Evolutionary conservation across 2,888 invertebrate genomes (phyloP).

Genomic region (Macrophya annulata): DNA sequence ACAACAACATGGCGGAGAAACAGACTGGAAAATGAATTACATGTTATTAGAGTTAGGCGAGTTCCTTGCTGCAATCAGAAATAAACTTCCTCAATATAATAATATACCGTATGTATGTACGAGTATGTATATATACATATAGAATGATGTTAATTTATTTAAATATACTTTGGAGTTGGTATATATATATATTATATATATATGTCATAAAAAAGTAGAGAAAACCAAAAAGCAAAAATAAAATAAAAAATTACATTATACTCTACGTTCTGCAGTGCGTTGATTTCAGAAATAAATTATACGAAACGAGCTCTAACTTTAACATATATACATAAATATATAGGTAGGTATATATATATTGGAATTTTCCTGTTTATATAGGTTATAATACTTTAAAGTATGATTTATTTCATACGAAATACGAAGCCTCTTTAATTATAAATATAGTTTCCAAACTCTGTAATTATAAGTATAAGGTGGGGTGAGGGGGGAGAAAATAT

Average conservation of each 20-base stretch:
- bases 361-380: slow-evolving; percentile 2
- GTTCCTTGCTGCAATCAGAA: slow-evolving; percentile 1
- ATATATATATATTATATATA: background rate
- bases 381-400: background rate
- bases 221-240: background rate
- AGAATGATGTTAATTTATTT: background rate
- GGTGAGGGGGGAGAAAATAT: background rate
- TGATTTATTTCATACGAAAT: background rate
- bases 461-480: background rate
- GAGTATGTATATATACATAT: background rate
- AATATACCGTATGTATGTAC: background rate
- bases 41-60: slow-evolving; percentile 5
- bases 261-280: background rate
- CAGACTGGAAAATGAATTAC: slow-evolving; percentile 19
- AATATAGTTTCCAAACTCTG: background rate
- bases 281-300: background rate
- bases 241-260: background rate
- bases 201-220: background rate
- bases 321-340: background rate
- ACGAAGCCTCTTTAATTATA: no score
- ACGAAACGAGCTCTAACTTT: slow-evolving; percentile 1
- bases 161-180: background rate
- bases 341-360: background rate
- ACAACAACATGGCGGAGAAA: background rate
- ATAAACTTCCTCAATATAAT: slow-evolving; percentile 6